Conservation (phyloP, 2,113 vertebrate species). For the Nyctibius bracteatus region DNA sequence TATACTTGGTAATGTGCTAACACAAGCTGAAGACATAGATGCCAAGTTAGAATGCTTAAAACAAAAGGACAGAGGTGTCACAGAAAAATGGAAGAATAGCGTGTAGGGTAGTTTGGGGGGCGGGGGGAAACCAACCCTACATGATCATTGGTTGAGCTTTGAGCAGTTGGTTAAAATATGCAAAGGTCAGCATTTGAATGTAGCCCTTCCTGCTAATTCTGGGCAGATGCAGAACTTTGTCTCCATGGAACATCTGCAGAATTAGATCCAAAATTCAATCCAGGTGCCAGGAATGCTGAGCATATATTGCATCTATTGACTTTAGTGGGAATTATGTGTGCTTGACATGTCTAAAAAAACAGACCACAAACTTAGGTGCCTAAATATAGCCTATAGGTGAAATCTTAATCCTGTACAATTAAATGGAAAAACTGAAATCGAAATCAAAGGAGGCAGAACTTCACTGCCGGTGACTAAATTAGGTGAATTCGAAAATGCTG, state of each 20-base stretch:
- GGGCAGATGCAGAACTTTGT: not conserved
- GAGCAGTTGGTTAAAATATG: not conserved
- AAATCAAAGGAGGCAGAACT: not conserved
- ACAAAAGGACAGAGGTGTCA: not conserved
- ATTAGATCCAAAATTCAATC: not conserved
- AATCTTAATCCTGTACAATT: not conserved
- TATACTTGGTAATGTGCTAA: not conserved
- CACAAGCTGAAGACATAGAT: not conserved
- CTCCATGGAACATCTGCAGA: not conserved
- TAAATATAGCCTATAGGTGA: not conserved
- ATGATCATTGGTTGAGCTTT: not conserved
- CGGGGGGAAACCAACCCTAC: accelerated
- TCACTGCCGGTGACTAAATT: not conserved
- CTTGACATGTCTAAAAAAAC: not conserved
- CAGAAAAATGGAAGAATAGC: not conserved
- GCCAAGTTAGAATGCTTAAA: not conserved
- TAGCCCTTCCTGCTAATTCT: not conserved
- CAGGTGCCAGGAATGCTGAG: not conserved
- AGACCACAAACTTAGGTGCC: not conserved
- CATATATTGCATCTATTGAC: not conserved
- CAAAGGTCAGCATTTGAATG: not conserved
- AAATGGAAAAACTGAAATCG: not conserved
- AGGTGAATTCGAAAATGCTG: not conserved
- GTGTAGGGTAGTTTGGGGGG: accelerated
- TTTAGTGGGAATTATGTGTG: not conserved